Evolutionary conservation across 2,113 vertebrate species (phyloP), one percentile per base, ranked within the genome.

Genomic region (Elachura formosa): DNA sequence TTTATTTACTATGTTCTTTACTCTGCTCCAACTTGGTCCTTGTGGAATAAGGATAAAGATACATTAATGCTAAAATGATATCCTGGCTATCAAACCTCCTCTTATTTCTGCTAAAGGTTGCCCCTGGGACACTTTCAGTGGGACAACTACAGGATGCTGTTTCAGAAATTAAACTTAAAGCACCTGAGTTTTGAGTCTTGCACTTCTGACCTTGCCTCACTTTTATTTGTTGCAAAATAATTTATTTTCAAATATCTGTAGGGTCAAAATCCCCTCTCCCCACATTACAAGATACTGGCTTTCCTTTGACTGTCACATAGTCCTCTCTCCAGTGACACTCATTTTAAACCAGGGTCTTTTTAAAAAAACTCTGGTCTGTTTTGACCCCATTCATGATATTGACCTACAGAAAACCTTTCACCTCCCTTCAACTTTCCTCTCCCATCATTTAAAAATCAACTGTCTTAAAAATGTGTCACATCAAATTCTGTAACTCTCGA

Each of bases 1-100:
- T 92, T 88, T 90, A 88, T 80, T 93, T 93, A 84, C 59, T 80
- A 1, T 21, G 16, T 61, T 85, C 36, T 66, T 85, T n/a, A 41
- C 58, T 45, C 68, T 45, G 25, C 40, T 74, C 83, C 67, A 21
- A 3, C 41, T 61, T 41, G 31, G 11, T 43, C 75, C 71, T 62
- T 55, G 45, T 68, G 59, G 72, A 68, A 76, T 64, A 64, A 43
- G 31, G 34, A 73, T 85, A 52, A 64, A 1, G 1, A 66, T 48
- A 40, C 31, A 15, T 28, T 86, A 48, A 63, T 55, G 12, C 0
- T 48, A 77, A 81, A 16, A 41, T 25, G 54, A 64, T 11, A 10
- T 63, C 74, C 52, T 2, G 0, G 31, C 82, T 52, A 52, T 92
- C 56, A 68, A 72, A 68, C 15, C n/a, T 77, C 40, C 21, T 83